Conservation (phyloP, 2,797 vertebrate genomes). For the Hemibagrus guttatus region DNA sequence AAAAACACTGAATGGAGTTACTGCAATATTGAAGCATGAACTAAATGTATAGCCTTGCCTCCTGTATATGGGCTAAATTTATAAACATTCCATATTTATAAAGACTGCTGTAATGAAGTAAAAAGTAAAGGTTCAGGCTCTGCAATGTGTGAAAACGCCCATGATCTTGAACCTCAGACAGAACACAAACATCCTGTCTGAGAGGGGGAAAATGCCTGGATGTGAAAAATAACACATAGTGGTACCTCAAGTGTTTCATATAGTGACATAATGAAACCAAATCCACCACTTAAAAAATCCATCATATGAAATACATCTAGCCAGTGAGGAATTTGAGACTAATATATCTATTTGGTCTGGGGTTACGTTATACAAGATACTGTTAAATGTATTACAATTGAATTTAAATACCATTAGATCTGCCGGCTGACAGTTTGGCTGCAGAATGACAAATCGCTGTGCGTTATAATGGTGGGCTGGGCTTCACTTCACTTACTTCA, state of each 20-base stretch:
- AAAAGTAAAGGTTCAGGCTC: constrained; percentile 1
- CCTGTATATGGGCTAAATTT: neutral
- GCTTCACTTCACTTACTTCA: constrained; percentile 56
- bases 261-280: constrained; percentile 64
- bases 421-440: constrained; percentile 66
- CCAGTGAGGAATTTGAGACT: constrained; percentile 63
- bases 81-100: constrained; percentile 4
- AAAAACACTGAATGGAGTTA: neutral
- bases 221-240: constrained; percentile 54
- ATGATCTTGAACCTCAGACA: constrained; percentile 39
- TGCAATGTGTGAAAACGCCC: constrained; percentile 33
- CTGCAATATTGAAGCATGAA: neutral
- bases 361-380: constrained; percentile 65
- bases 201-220: constrained; percentile 38
- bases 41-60: neutral
- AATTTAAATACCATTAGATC: constrained; percentile 71
- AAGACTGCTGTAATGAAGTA: neutral
- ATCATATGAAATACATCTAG: constrained; percentile 61
- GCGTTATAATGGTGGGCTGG: constrained; percentile 61
- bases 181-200: constrained; percentile 53
- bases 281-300: constrained; percentile 61
- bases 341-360: constrained; percentile 65
- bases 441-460: constrained; percentile 65
- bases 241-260: constrained; percentile 61
- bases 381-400: constrained; percentile 71